Conservation (phyloP, 2,888 invertebrate species). For the Aporophyla nigra region DNA sequence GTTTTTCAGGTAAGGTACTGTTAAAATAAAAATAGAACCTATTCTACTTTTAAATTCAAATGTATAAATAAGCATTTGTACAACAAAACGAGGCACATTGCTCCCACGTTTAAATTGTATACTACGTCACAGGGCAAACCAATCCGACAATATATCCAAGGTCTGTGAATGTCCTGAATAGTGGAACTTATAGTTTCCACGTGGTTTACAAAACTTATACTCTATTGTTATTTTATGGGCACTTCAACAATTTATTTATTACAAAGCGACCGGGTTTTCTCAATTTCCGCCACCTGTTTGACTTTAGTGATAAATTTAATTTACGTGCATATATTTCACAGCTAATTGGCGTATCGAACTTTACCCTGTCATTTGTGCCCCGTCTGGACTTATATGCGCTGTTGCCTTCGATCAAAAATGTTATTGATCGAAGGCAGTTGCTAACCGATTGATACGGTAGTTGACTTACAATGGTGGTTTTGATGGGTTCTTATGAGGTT, state of each 20-base stretch:
- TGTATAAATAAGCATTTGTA: not conserved
- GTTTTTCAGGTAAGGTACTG: not conserved
- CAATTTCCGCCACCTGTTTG: conserved; percentile 20
- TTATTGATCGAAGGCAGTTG: too few relatives aligned
- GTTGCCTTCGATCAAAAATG: too few relatives aligned
- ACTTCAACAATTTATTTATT: conserved; percentile 29
- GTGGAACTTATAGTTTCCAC: conserved; percentile 31
- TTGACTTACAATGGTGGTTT: conserved; percentile 18
- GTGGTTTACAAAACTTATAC: conserved; percentile 28
- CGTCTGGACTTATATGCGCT: conserved; percentile 13
- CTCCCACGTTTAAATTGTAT: not conserved
- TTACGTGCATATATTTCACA: conserved; percentile 37
- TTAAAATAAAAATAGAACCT: not conserved
- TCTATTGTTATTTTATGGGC: conserved; percentile 30
- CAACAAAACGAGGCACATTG: not conserved
- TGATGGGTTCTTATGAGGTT: conserved; percentile 1
- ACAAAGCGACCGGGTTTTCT: conserved; percentile 25
- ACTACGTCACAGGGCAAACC: not conserved
- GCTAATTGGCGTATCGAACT: conserved; percentile 30
- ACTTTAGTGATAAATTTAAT: conserved; percentile 38
- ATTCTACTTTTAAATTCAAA: not conserved
- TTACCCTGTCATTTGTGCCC: not conserved
- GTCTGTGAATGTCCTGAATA: conserved; percentile 36
- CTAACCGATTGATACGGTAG: conserved; percentile 18
- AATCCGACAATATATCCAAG: conserved; percentile 2